Base-by-base conservation (phyloP, 2,888 invertebrate genomes). In the Deilephila porcellus region DNA sequence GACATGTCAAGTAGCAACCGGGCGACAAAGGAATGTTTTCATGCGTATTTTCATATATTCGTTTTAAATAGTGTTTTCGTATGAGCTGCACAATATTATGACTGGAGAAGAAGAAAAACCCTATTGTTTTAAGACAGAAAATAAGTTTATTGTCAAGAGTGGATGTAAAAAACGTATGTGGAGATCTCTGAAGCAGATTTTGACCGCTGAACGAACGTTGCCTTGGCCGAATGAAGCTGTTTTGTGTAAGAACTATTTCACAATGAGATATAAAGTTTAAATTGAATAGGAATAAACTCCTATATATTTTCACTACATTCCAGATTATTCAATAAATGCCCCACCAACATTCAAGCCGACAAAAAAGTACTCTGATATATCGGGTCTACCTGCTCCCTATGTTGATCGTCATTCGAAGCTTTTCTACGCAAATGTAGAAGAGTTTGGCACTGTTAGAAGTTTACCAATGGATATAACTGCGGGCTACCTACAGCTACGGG, bases 281-380 rank as follows among this genome's bases (percentile, higher is more conserved):
- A 19, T 56, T 56, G 56, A 0, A 5, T 56, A 19, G 56, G 5
- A 56, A 56, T 56, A 19, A n/a, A 56, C n/a, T 56, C 19, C 56
- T 56, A 56, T 45, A 6, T 70, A 14, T 60, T 72, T 72, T 70
- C 74, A 70, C 74, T 52, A 37, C 4, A 74, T 70, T 74, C 60
- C n/a, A 97, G 98, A 98, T 94, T 97, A 97, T 83, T 97, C 97
- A 34, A 97, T 99, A 77, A 98, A 98, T 91, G 98, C 98, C 37
- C 98, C 98, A 17, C 98, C 98, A 60, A 97, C 98, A 59, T 97
- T 98, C 86, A 97, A 96, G 86, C 99, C 99, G 5, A 96, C 98
- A 0, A 98, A 98, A 86, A 99, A 98, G 84, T 99, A 99, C 90
- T 99, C 98, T 0, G 99, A 99, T 86, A 97, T 99, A 77, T 98